Evolutionary conservation across 2,888 invertebrate species (phyloP).

Genomic region (Ganaspis brasiliensis): DNA sequence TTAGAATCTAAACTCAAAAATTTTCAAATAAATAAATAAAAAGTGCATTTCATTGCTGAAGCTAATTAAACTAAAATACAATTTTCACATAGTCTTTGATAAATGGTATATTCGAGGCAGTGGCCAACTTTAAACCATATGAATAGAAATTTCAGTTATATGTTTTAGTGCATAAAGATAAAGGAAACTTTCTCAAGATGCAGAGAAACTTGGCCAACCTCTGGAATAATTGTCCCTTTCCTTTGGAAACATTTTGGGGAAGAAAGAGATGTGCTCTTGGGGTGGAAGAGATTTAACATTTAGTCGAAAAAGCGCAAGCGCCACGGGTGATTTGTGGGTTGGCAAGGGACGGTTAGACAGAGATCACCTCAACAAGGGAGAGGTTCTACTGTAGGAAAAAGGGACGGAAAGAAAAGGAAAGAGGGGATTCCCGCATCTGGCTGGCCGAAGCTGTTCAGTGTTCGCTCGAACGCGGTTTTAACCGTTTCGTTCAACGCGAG

Average conservation of each 20-base stretch:
- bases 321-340: constrained; percentile 53
- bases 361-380: constrained; percentile 48
- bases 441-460: constrained; percentile 73
- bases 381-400: constrained; percentile 62
- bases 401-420: constrained; percentile 62
- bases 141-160: no score
- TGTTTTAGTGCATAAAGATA: no score
- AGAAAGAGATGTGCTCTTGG: constrained; percentile 54
- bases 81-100: no score
- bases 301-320: constrained; percentile 58
- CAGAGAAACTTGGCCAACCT: neutral
- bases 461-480: constrained; percentile 76
- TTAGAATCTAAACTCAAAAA: no score
- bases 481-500: constrained; percentile 70
- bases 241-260: constrained; percentile 9
- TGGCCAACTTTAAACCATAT: no score
- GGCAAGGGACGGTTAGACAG: constrained; percentile 59
- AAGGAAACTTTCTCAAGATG: no score
- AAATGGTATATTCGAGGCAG: no score
- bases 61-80: no score
- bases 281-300: constrained; percentile 12
- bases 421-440: constrained; percentile 67
- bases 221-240: neutral
- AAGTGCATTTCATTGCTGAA: no score
- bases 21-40: no score